Conservation (phyloP, 2,797 vertebrate species). For the Chrosomus eos region DNA sequence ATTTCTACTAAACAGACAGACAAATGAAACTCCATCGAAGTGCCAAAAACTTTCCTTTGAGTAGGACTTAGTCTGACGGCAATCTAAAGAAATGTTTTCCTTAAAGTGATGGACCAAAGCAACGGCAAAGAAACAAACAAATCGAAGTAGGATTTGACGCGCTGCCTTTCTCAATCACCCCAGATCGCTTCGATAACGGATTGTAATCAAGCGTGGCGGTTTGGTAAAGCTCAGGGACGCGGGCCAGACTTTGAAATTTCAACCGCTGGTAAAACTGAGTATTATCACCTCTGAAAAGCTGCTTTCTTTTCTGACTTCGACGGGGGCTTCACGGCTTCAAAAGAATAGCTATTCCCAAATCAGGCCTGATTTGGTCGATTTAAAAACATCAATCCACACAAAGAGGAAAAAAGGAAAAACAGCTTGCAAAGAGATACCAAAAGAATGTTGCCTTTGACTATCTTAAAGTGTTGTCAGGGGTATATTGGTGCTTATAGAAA, state of each 20-base stretch:
- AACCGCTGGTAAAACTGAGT: conserved; percentile 72
- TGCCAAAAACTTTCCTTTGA: background rate
- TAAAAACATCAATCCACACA: conserved; percentile 72
- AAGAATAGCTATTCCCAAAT: conserved; percentile 76
- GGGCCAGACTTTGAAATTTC: conserved; percentile 70
- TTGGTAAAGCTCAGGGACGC: conserved; percentile 51
- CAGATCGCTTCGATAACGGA: conserved; percentile 71
- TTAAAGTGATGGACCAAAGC: conserved; percentile 71
- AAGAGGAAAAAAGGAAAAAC: conserved; percentile 48
- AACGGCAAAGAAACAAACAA: conserved; percentile 75
- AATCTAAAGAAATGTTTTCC: conserved; percentile 53
- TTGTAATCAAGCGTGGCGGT: conserved; percentile 74
- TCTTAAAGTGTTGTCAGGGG: conserved; percentile 60
- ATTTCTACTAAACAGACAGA: background rate
- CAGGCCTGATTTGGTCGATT: conserved; percentile 76
- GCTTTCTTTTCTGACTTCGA: conserved; percentile 72
- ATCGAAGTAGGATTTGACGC: conserved; percentile 76
- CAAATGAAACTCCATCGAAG: background rate
- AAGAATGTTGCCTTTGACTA: conserved; percentile 67
- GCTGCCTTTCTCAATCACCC: conserved; percentile 70
- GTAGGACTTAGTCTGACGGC: conserved; percentile 16
- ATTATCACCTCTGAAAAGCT: conserved; percentile 76
- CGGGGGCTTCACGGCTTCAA: conserved; percentile 79
- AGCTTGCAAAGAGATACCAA: conserved; percentile 54
- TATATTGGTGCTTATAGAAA: conserved; percentile 62